Conservation (phyloP, 2,797 vertebrate genomes). For the Pipistrellus kuhlii region DNA sequence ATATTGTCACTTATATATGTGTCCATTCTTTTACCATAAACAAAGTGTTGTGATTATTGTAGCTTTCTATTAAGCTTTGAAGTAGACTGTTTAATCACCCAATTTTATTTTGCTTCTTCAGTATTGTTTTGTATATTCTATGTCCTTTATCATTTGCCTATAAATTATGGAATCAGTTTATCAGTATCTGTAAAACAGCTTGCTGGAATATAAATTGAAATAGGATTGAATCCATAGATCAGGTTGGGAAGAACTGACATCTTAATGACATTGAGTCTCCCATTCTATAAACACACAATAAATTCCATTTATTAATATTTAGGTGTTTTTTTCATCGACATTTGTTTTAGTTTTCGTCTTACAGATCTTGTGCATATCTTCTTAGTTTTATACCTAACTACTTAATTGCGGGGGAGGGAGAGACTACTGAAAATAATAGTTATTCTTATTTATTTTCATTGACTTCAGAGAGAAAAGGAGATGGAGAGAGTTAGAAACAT, state of each 20-base stretch:
- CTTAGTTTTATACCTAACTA: background rate
- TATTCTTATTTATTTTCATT: too few species aligned
- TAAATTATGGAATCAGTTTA: background rate
- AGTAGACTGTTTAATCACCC: background rate
- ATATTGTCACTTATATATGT: constrained; percentile 37
- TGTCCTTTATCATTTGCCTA: background rate
- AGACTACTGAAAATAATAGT: background rate
- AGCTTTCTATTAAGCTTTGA: constrained; percentile 10
- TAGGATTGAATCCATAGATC: background rate
- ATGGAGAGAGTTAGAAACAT: too few species aligned
- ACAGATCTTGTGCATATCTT: background rate
- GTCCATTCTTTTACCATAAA: background rate
- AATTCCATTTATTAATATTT: background rate
- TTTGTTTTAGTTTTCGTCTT: constrained; percentile 4
- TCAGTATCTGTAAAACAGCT: background rate
- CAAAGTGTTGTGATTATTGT: background rate
- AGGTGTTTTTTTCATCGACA: background rate
- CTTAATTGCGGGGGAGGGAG: background rate
- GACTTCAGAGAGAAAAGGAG: too few species aligned
- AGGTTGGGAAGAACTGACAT: background rate
- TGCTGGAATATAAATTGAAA: background rate
- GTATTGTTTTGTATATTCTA: background rate
- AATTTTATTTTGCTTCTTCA: constrained; percentile 9
- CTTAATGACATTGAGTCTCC: background rate
- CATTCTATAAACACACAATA: background rate